These are phyloP conservation scores for Cossypha heuglini DNA, from an alignment of 2,797 vertebrate species.

Conservation along the genomic window DNA sequence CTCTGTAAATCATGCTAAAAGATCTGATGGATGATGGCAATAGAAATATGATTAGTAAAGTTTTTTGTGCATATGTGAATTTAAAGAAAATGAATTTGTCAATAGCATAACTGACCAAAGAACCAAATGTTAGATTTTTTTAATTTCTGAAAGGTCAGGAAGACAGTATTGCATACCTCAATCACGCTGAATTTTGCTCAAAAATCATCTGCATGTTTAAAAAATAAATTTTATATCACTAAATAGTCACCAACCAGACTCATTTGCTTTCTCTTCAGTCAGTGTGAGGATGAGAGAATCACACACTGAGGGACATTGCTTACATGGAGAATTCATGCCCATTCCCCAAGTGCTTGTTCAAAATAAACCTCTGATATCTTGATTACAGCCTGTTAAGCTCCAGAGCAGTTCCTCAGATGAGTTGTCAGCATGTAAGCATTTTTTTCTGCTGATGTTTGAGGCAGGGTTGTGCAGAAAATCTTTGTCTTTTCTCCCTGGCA, in stretches of 20 bases:
- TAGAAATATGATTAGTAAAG: background rate
- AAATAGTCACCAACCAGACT: background rate
- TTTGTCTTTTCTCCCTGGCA: background rate
- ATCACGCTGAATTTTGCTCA: background rate
- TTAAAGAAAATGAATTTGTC: constrained; percentile 9
- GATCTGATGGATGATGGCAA: background rate
- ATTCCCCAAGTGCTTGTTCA: background rate
- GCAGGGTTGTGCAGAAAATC: background rate
- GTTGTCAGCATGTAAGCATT: background rate
- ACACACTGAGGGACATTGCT: background rate
- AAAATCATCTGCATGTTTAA: background rate
- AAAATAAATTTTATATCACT: background rate
- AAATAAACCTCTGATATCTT: constrained; percentile 5
- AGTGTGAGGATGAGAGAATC: background rate
- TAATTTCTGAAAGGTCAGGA: background rate
- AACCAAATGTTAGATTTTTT: background rate
- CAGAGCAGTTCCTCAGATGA: background rate
- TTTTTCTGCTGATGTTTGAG: background rate
- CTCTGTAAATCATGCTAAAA: background rate
- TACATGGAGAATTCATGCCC: background rate
- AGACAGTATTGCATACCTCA: background rate
- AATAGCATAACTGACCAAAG: background rate
- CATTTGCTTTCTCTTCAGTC: background rate
- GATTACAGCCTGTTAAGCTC: background rate
- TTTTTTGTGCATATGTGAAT: background rate